phyloP scores from a whole-genome alignment of 2,888 invertebrate species.

The Noctua janthina region DNA sequence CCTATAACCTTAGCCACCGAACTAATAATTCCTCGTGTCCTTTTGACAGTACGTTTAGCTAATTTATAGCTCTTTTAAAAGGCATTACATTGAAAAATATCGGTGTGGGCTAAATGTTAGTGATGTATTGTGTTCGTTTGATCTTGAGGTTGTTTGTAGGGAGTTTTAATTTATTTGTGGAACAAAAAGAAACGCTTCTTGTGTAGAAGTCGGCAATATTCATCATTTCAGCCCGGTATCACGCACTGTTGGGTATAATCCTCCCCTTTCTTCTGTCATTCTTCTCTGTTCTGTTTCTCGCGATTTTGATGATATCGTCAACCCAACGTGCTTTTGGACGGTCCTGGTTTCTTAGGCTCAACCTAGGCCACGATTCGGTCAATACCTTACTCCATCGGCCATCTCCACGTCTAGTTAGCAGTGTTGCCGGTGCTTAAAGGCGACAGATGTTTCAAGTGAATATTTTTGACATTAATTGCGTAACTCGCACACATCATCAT shows the following conservation, averaged over 20 bases:
- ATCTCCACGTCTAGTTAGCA: too few species aligned
- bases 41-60: conserved; percentile 56
- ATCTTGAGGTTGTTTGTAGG: conserved; percentile 12
- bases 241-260: too few species aligned
- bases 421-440: neutral
- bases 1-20: conserved; percentile 69
- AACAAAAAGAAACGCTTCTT: neutral
- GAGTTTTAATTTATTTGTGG: neutral
- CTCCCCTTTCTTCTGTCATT: too few species aligned
- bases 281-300: too few species aligned
- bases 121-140: conserved; percentile 33
- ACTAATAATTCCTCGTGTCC: conserved; percentile 59
- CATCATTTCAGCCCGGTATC: too few species aligned
- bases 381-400: too few species aligned
- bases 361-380: too few species aligned
- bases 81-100: conserved; percentile 45
- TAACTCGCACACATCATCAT: neutral
- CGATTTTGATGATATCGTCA: too few species aligned
- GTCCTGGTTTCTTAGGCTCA: too few species aligned
- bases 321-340: too few species aligned
- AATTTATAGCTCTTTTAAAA: conserved; percentile 51
- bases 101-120: conserved; percentile 19
- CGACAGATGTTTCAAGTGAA: neutral
- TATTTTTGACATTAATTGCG: neutral
- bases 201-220: too few species aligned